Base-by-base conservation (phyloP, 2,113 vertebrate genomes). In the Thalassarche chlororhynchos region DNA sequence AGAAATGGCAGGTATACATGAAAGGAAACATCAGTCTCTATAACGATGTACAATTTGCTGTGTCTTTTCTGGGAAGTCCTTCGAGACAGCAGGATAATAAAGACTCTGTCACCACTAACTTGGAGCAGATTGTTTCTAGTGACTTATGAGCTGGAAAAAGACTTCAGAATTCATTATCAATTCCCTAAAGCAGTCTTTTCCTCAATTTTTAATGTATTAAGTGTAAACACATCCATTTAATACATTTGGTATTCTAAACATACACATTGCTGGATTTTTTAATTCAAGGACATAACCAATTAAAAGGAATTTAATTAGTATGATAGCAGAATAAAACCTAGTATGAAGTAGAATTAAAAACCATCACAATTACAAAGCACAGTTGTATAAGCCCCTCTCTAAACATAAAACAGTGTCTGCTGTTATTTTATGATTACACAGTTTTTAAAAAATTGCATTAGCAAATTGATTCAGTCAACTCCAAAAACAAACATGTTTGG, bases 221-320 rank as follows among this genome's bases (percentile, higher is more conserved):
- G 49, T 51, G 42, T 78, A 95, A 93, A 85, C 29, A 93, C 20
- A 49, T 91, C 79, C 46, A 86, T 85, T 91, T 93, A 80, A 96
- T 44, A 46, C 2, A 90, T 96, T 95, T 91, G 60, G 40, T 89
- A 92, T 95, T 97, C 92, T 76, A 97, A 95, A 83, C 42, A 72
- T 74, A 95, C 26, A 62, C 46, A 81, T 42, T 62, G 82, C n/a
- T 77, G 66, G 20, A 65, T 71, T 90, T 97, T 88, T 90, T 86
- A 95, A 90, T 86, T 96, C 89, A 96, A 94, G 47, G 65, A 87
- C 47, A 81, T 57, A 97, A 94, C 15, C 77, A 96, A 93, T 86
- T 81, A 58, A 92, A 92, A 89, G 25, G 34, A 84, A 95, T 83
- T 79, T 91, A 90, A 96, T 97, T 69, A 91, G 29, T 31, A 36